phyloP scores from a whole-genome alignment of 2,113 vertebrate species.

The Chitala chitala region DNA sequence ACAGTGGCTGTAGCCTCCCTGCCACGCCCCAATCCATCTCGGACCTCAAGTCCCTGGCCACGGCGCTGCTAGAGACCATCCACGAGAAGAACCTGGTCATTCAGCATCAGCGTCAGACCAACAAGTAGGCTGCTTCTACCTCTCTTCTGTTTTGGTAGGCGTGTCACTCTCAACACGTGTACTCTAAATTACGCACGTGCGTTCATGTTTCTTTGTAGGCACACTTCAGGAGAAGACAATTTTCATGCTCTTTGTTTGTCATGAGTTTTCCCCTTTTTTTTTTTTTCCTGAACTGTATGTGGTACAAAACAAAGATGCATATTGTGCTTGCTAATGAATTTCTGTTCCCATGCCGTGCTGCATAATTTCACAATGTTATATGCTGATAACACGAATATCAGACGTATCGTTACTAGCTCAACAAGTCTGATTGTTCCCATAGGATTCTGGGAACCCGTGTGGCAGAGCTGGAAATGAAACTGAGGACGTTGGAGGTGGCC shows the following conservation, averaged over 20 bases:
- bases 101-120: conserved; percentile 94
- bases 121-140: conserved; percentile 65
- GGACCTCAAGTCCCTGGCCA: conserved; percentile 95
- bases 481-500: conserved; percentile 88
- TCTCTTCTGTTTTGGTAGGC: not conserved
- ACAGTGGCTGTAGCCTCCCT: conserved; percentile 85
- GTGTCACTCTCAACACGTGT: too few species aligned
- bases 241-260: not conserved
- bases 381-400: too few species aligned
- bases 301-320: too few species aligned
- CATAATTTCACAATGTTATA: too few species aligned
- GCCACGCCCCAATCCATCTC: conserved; percentile 91
- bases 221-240: too few species aligned
- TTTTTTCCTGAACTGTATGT: too few species aligned
- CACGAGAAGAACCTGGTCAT: conserved; percentile 97
- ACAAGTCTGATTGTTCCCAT: conserved; percentile 21
- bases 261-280: not conserved
- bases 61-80: conserved; percentile 90
- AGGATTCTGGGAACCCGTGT: conserved; percentile 93
- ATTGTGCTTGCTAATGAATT: too few species aligned
- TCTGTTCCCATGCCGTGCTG: too few species aligned
- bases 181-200: too few species aligned
- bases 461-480: conserved; percentile 88
- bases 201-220: too few species aligned
- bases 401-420: not conserved